phyloP scores from a whole-genome alignment of 2,797 vertebrate genomes.

The Bovichtus variegatus region DNA sequence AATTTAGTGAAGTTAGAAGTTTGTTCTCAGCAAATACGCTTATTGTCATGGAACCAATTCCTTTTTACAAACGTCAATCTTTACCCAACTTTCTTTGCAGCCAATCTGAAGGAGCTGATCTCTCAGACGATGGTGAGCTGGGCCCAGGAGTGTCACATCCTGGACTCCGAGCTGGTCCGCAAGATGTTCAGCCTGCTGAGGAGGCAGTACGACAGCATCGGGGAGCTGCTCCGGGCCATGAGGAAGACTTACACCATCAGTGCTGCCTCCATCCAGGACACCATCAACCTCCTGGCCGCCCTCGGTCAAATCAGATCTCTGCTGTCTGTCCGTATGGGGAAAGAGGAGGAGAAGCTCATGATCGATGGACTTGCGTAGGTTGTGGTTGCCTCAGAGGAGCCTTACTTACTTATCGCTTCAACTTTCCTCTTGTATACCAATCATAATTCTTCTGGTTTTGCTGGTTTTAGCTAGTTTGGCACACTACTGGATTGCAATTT shows the following conservation, averaged over 20 bases:
- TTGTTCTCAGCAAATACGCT: not conserved
- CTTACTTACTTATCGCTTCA: too few species aligned
- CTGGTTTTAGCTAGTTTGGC: not conserved
- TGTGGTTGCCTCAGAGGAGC: not conserved
- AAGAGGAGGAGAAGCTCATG: slow-evolving; percentile 97
- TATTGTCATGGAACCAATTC: not conserved
- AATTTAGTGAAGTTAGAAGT: not conserved
- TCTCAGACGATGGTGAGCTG: slow-evolving; percentile 97
- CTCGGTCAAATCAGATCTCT: slow-evolving; percentile 96
- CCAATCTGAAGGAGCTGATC: slow-evolving; percentile 95
- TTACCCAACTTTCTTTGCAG: slow-evolving; percentile 72
- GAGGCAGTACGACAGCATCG: slow-evolving; percentile 96
- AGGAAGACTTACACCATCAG: slow-evolving; percentile 97
- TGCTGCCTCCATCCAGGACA: slow-evolving; percentile 92
- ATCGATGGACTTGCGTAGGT: slow-evolving; percentile 95
- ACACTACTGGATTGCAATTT: not conserved
- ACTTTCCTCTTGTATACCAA: too few species aligned
- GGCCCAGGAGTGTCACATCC: slow-evolving; percentile 97
- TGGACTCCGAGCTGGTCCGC: slow-evolving; percentile 93
- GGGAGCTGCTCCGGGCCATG: slow-evolving; percentile 94
- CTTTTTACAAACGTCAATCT: not conserved
- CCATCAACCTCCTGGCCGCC: slow-evolving; percentile 93
- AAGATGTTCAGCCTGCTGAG: slow-evolving; percentile 97
- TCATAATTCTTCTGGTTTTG: not conserved
- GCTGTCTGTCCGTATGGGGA: slow-evolving; percentile 97